Percentiles rank a stretch among this genome's conserved stretches.
Evolutionary conservation across 1,140 invertebrate species (phyloP).

Genomic region (Solenopsis fugax): DNA sequence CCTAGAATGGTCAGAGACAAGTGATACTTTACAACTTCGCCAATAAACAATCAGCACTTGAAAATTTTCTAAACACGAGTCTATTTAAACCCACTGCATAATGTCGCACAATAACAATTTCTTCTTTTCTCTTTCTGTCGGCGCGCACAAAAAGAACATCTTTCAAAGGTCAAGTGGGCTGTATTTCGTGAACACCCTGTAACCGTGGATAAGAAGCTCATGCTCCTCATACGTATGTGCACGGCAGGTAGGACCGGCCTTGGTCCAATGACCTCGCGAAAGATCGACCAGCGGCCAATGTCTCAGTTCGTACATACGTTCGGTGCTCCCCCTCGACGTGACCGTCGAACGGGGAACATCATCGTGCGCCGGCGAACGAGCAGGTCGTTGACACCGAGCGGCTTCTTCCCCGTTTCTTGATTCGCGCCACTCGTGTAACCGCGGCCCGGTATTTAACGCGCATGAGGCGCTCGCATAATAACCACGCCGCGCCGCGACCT

Average conservation of each 20-base stretch:
- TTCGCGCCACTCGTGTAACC: slow-evolving; percentile 49
- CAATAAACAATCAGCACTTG: slow-evolving; percentile 64
- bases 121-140: neutral
- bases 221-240: slow-evolving; percentile 13
- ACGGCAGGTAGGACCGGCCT: slow-evolving; percentile 79
- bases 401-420: slow-evolving; percentile 29
- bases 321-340: slow-evolving; percentile 48
- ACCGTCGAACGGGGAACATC: slow-evolving; percentile 50
- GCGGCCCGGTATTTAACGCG: slow-evolving; percentile 48
- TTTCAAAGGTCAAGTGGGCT: slow-evolving; percentile 57
- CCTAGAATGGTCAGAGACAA: neutral
- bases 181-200: slow-evolving; percentile 30
- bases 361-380: slow-evolving; percentile 10
- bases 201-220: slow-evolving; percentile 29
- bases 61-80: slow-evolving; percentile 67
- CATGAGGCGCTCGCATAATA: slow-evolving; percentile 8
- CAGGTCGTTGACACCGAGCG: slow-evolving; percentile 62
- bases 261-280: slow-evolving; percentile 82
- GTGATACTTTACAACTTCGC: slow-evolving; percentile 31
- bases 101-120: slow-evolving; percentile 47
- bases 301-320: slow-evolving; percentile 59
- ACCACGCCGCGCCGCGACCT: neutral
- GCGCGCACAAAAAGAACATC: slow-evolving; percentile 42
- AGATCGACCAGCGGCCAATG: slow-evolving; percentile 63
- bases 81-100: slow-evolving; percentile 51